These are phyloP conservation scores for Gorsachius magnificus DNA, from an alignment of 2,797 vertebrate genomes.

Conservation along the genomic window DNA sequence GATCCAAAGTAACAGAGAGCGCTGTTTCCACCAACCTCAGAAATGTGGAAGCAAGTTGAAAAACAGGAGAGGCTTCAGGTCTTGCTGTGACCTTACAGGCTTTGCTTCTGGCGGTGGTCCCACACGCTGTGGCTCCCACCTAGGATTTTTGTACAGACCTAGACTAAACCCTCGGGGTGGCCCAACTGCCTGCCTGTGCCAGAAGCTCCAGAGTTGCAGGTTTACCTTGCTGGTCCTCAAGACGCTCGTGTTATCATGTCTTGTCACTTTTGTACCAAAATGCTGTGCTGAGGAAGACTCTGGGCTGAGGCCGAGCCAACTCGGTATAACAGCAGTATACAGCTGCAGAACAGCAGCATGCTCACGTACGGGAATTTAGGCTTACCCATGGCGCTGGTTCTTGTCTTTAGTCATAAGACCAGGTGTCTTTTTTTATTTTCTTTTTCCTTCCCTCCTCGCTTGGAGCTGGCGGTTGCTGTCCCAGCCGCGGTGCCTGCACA, in stretches of 20 bases:
- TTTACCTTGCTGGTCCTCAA: background rate
- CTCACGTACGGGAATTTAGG: background rate
- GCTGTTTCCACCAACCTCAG: background rate
- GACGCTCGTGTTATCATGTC: accelerated
- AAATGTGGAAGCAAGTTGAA: background rate
- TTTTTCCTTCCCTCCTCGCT: no score
- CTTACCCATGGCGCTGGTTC: accelerated
- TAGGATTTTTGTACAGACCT: background rate
- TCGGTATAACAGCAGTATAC: background rate
- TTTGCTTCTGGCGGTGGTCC: background rate
- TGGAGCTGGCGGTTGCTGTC: background rate
- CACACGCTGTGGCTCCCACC: background rate
- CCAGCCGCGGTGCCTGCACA: background rate
- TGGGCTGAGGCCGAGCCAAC: background rate
- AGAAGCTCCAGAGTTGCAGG: background rate
- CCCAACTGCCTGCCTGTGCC: background rate
- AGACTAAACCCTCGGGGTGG: background rate
- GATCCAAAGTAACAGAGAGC: background rate
- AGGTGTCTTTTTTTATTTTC: no score
- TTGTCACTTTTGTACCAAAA: background rate
- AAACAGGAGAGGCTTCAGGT: background rate
- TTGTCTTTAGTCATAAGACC: background rate
- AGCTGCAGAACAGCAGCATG: background rate
- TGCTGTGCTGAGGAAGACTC: background rate
- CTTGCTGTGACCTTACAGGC: background rate